phyloP scores from a whole-genome alignment of 2,888 invertebrate genomes.

The Lissonota sp. region DNA sequence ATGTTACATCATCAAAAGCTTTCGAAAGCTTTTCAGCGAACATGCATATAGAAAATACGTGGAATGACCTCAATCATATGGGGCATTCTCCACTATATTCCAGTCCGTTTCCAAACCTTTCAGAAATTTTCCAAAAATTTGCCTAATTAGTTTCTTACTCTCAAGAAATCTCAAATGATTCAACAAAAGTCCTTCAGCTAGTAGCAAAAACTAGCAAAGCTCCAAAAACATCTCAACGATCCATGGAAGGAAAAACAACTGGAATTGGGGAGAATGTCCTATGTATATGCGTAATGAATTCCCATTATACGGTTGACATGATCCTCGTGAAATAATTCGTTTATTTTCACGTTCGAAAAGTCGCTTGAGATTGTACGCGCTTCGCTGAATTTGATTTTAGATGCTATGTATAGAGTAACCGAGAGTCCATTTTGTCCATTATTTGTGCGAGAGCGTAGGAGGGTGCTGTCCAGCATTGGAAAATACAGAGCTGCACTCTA shows the following conservation, averaged over 20 bases:
- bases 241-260: no score
- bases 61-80: not conserved
- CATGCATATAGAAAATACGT: constrained; percentile 41
- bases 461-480: constrained; percentile 9
- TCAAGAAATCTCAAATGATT: no score
- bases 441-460: constrained; percentile 12
- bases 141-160: no score
- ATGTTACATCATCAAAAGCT: constrained; percentile 46
- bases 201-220: no score
- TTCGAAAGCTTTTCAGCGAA: constrained; percentile 62
- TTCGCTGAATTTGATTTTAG: constrained; percentile 53
- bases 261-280: no score
- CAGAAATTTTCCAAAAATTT: no score
- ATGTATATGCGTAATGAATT: no score
- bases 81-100: no score
- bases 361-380: constrained; percentile 60
- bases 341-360: constrained; percentile 62
- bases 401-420: not conserved
- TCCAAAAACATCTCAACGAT: no score
- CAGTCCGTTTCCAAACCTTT: no score
- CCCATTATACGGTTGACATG: constrained; percentile 44
- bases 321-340: constrained; percentile 60
- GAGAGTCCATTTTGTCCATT: constrained; percentile 20
- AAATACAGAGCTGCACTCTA: constrained; percentile 22
- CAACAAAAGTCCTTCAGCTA: no score